Evolutionary conservation across 92 coral and sea anemone species (phyloP), one percentile per base, ranked within the genome.

Genomic region (Porites lobata): DNA sequence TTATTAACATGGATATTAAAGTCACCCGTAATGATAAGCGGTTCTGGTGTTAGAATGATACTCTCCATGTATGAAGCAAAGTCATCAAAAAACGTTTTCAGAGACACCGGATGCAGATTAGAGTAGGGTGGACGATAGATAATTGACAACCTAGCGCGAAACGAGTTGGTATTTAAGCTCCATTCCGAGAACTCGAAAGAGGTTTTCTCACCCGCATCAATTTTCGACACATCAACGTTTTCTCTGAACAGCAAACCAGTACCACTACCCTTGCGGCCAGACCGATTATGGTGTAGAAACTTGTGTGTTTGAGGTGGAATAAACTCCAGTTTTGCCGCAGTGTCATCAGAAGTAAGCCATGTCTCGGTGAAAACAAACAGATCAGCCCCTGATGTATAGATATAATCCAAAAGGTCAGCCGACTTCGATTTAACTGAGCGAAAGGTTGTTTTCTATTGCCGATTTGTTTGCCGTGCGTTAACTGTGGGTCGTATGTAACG

Each of bases 321-420:
- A 72, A 86, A 86, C 83, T 86, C 84, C 66, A 78, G 69, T 77
- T 86, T 86, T 29, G 88, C 83, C 7, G 92, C 92, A 63, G 52
- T 74, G 69, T 82, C 88, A 22, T 81, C 68, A 22, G 83, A 78
- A 50, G 68, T 24, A 54, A 88, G 72, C 92, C 88, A 82, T 24
- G 88, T 88, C 82, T 82, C 92, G 61, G 92, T 88, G 18, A 81
- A 38, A 9, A 84, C 78, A 50, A 88, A 82, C 19, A 75, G 20
- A 57, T 82, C 88, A 12, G 72, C 51, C 22, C 75, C 78, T 18
- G 80, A 73, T 50, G 67, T 47, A 17, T 24, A 75, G 58, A 88
- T 82, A 82, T 43, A 88, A 54, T 54, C 58, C 58, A 54, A 13
- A 9, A 54, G 13, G 13, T 54, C 58, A 1, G 58, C 58, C 9